Evolutionary conservation across 2,113 vertebrate genomes (phyloP).

Genomic region (Erythrocercus mccallii): DNA sequence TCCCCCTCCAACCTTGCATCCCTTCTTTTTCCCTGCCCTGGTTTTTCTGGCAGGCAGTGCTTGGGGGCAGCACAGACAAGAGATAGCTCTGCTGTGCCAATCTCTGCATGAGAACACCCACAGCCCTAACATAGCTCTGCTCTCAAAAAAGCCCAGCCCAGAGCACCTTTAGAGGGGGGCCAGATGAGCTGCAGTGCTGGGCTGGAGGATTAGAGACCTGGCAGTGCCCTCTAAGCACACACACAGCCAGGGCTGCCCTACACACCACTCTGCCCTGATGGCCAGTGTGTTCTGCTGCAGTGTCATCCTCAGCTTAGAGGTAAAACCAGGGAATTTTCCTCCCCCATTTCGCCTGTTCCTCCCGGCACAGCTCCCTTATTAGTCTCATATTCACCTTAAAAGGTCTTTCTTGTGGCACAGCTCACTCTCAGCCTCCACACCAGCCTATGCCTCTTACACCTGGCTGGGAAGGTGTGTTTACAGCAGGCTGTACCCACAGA

Average conservation of each 20-base stretch:
- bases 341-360: not conserved
- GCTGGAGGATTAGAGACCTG: not conserved
- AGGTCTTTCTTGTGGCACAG: not conserved
- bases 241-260: not conserved
- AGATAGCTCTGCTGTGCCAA: not conserved
- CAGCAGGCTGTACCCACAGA: not conserved
- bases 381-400: not conserved
- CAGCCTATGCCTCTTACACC: not conserved
- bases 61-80: not conserved
- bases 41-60: not conserved
- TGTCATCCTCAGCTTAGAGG: not conserved
- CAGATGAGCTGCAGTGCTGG: not conserved
- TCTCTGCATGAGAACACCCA: not conserved
- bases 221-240: not conserved
- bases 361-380: not conserved
- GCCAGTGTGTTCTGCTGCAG: not conserved
- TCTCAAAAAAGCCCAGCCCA: not conserved
- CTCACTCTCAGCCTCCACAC: not conserved
- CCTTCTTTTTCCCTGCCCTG: not conserved
- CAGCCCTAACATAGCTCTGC: not conserved
- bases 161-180: not conserved
- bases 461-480: not conserved
- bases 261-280: accelerated
- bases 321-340: not conserved
- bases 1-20: accelerated